A percentile compares a stretch with the other conserved stretches of the same genome.
These are phyloP conservation scores for Drosophila macrothrix DNA, from an alignment of 2,888 invertebrate genomes.

Conservation along the genomic window DNA sequence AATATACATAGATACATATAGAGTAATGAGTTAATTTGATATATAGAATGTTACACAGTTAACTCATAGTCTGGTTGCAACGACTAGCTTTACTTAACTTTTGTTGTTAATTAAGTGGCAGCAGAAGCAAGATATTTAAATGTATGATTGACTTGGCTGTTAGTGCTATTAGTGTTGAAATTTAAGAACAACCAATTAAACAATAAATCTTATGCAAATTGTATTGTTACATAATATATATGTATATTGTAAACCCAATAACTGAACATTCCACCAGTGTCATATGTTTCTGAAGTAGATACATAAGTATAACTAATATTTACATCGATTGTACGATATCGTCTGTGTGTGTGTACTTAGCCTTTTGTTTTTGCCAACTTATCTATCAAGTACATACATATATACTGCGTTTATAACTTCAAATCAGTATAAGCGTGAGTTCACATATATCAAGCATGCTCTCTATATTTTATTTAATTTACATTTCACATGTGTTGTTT, in stretches of 20 bases:
- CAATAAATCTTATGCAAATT: conserved; percentile 25
- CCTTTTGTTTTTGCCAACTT: conserved; percentile 32
- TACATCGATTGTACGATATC: conserved; percentile 39
- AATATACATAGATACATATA: conserved; percentile 9
- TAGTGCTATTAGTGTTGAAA: conserved; percentile 39
- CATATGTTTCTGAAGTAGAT: conserved; percentile 38
- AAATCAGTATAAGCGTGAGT: conserved; percentile 42
- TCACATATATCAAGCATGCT: conserved; percentile 25
- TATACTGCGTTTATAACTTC: conserved; percentile 42
- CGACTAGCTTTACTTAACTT: conserved; percentile 14
- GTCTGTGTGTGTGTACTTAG: conserved; percentile 29
- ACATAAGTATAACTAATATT: conserved; percentile 26
- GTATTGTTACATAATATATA: conserved; percentile 31
- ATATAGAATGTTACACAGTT: conserved; percentile 28
- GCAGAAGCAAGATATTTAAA: conserved; percentile 1
- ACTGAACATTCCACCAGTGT: conserved; percentile 27
- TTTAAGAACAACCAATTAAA: conserved; percentile 7
- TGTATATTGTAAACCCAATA: conserved; percentile 32
- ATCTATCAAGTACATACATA: conserved; percentile 26
- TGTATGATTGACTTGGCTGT: conserved; percentile 38
- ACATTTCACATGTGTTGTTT: conserved; percentile 21
- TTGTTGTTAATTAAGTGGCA: conserved; percentile 18
- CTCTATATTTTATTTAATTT: not conserved
- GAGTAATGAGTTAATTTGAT: conserved; percentile 17
- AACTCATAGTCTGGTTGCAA: conserved; percentile 23